Evolutionary conservation across 2,113 vertebrate species (phyloP).

Genomic region (Trachemys scripta): DNA sequence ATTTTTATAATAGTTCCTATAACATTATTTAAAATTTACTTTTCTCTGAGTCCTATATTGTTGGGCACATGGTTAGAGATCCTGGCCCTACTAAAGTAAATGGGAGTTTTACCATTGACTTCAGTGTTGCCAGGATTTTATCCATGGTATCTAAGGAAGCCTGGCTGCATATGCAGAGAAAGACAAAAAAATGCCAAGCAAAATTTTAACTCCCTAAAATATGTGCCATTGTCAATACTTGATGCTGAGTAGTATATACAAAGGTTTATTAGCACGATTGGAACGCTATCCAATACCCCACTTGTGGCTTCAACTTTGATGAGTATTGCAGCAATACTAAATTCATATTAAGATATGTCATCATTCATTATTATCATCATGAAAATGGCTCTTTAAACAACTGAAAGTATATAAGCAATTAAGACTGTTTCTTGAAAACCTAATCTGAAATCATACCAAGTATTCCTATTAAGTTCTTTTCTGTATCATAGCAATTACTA

Average conservation of each 20-base stretch:
- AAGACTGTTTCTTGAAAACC: constrained; percentile 14
- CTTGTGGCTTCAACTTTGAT: not conserved
- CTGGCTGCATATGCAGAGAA: not conserved
- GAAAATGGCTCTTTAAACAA: constrained; percentile 30
- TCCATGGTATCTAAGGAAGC: not conserved
- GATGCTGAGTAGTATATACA: not conserved
- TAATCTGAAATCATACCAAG: not conserved
- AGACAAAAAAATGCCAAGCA: not conserved
- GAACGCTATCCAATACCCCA: not conserved
- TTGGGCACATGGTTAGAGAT: not conserved
- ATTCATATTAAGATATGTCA: constrained; percentile 10
- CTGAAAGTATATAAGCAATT: not conserved
- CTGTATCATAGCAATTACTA: not conserved
- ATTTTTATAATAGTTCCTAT: not conserved
- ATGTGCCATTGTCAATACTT: not conserved
- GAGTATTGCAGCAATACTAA: constrained; percentile 41
- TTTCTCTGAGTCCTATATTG: not conserved
- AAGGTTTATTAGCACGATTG: constrained; percentile 14
- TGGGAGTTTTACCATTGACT: not conserved
- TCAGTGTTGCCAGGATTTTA: not conserved
- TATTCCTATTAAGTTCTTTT: not conserved
- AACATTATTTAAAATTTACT: not conserved
- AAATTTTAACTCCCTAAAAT: not conserved
- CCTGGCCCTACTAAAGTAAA: not conserved
- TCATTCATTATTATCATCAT: constrained; percentile 23